These are phyloP conservation scores for Aphodius sticticus DNA, from an alignment of 2,888 invertebrate genomes.

Conservation along the genomic window DNA sequence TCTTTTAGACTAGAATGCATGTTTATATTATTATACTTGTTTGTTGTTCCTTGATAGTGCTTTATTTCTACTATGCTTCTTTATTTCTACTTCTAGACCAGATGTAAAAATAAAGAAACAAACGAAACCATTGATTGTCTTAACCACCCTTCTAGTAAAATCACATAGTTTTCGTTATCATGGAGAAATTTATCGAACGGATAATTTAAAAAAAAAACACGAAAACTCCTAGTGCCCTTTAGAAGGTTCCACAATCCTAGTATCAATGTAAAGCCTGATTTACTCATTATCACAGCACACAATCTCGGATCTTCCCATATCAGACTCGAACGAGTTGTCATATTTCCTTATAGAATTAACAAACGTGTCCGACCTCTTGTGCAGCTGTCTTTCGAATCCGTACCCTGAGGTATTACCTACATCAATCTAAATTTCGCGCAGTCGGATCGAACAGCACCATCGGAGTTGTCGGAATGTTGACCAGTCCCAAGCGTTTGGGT, in stretches of 20 bases:
- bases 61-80: too few relatives aligned
- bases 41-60: too few relatives aligned
- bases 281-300: not conserved
- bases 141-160: too few relatives aligned
- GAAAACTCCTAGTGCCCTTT: too few relatives aligned
- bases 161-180: too few relatives aligned
- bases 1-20: too few relatives aligned
- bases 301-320: not conserved
- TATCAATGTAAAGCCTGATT: not conserved
- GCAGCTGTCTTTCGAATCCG: slow-evolving; percentile 36
- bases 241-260: not conserved
- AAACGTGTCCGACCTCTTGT: slow-evolving; percentile 7
- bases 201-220: too few relatives aligned
- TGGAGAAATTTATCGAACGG: too few relatives aligned
- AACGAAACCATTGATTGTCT: too few relatives aligned
- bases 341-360: slow-evolving; percentile 29
- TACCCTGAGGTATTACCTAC: slow-evolving; percentile 42
- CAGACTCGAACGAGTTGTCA: slow-evolving; percentile 33
- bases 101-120: too few relatives aligned
- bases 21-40: too few relatives aligned
- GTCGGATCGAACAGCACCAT: slow-evolving; percentile 15
- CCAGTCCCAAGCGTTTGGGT: slow-evolving; percentile 50
- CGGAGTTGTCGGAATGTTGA: slow-evolving; percentile 31
- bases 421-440: slow-evolving; percentile 35
- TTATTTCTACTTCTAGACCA: too few relatives aligned